Evolutionary conservation across 1,140 invertebrate species (phyloP).

Genomic region (Eueides isabella): DNA sequence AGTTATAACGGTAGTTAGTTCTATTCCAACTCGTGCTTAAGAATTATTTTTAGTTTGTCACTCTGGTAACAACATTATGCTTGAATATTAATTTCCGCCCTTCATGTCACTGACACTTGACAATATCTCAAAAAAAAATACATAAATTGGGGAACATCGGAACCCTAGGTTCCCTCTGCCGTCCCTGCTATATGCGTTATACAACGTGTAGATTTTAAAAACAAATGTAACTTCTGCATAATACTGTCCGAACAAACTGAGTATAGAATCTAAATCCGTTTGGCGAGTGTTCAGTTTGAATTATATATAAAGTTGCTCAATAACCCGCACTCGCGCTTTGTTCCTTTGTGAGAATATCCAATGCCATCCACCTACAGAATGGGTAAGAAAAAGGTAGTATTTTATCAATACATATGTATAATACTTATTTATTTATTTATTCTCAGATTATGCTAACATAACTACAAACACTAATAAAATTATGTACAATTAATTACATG

Average conservation of each 20-base stretch:
- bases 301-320: slow-evolving; percentile 58
- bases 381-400: not conserved
- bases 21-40: too few relatives aligned
- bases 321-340: slow-evolving; percentile 45
- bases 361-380: slow-evolving; percentile 1
- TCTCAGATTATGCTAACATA: too few relatives aligned
- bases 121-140: too few relatives aligned
- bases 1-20: too few relatives aligned
- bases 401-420: not conserved
- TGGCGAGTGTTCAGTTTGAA: slow-evolving; percentile 52
- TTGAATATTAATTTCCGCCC: too few relatives aligned
- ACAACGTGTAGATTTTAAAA: not conserved
- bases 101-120: too few relatives aligned
- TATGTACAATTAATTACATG: too few relatives aligned
- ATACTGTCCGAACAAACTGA: slow-evolving; percentile 19
- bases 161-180: not conserved
- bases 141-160: too few relatives aligned
- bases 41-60: too few relatives aligned
- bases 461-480: too few relatives aligned
- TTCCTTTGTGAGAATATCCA: slow-evolving; percentile 21
- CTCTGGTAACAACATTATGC: too few relatives aligned
- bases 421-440: too few relatives aligned
- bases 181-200: not conserved
- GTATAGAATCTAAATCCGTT: slow-evolving; percentile 41
- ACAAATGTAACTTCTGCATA: slow-evolving; percentile 8